These are phyloP conservation scores for Pelochelys cantorii DNA, from an alignment of 2,797 vertebrate species.

Conservation along the genomic window DNA sequence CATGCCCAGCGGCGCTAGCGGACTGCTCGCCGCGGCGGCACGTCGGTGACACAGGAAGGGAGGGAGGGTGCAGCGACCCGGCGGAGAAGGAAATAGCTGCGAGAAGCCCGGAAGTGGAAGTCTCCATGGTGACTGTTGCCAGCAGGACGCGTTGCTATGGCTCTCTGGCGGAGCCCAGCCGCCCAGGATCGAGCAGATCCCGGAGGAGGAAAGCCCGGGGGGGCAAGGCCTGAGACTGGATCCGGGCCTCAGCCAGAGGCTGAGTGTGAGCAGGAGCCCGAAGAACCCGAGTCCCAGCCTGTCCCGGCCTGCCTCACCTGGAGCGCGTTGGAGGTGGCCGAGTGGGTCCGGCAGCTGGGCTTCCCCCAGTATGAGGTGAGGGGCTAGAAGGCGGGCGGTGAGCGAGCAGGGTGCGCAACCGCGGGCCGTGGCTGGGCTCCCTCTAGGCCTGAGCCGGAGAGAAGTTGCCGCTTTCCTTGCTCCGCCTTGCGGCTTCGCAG, in stretches of 20 bases:
- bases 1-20: not conserved
- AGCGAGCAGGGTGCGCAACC: not conserved
- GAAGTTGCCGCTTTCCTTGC: not conserved
- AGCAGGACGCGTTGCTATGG: slow-evolving; percentile 57
- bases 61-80: fast-evolving
- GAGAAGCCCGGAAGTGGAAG: slow-evolving; percentile 64
- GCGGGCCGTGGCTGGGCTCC: not conserved
- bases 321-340: slow-evolving; percentile 84
- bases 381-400: not conserved
- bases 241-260: not conserved
- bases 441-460: too few relatives aligned
- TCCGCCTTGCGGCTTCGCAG: not conserved
- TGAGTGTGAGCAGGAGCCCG: too few relatives aligned
- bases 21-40: not conserved
- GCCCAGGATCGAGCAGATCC: not conserved
- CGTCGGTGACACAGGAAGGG: too few relatives aligned
- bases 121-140: slow-evolving; percentile 80
- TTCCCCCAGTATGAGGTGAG: slow-evolving; percentile 90
- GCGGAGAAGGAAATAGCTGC: not conserved
- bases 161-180: not conserved
- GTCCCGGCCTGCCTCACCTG: slow-evolving; percentile 80
- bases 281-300: not conserved
- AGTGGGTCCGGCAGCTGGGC: slow-evolving; percentile 87
- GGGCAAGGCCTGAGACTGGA: not conserved
- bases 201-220: too few relatives aligned